Evolutionary conservation across 2,888 invertebrate species (phyloP), one percentile per base, ranked within the genome.

Genomic region (Eumerus sabulonum): DNA sequence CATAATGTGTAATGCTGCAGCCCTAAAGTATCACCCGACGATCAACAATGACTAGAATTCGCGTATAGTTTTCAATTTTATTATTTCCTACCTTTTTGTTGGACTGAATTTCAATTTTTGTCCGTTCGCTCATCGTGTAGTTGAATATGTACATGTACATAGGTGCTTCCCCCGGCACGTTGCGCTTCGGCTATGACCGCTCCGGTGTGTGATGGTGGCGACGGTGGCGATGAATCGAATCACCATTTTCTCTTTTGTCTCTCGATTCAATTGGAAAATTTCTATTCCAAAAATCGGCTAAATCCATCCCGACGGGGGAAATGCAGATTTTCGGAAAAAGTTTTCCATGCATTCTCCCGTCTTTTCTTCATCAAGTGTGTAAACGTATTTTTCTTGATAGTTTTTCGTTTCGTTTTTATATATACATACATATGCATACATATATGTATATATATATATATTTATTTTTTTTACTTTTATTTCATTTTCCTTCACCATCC

Each of bases 211-310:
- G 7, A 35, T 35, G 27, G 40, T 16, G 51, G 57, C 44, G 72
- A 67, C 38, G 63, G 59, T 17, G 59, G 70, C 44, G 56, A 56
- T 51, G 66, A 66, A 53, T 67, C 62, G 67, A 68, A 77, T 77
- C 77, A 77, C 77, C 77, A 77, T 77, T 77, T 77, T 77, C 77
- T 77, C 77, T 77, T 77, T 77, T 77, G 77, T 77, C 77, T 77
- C 42, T 11, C 36, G 42, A 48, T 47, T 67, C 67, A 67, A 77
- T 67, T 72, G 50, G 57, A 47, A 51, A 68, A 47, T 54, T 63
- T 36, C 51, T 50, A 53, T 63, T 67, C 51, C 44, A 48, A 59
- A 70, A 60, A 57, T 44, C 40, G 11, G 9, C 3, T 27, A 27
- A 27, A 27, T 4, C 27, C 27, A n/a, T n/a, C n/a, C n/a, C n/a